A percentile compares a stretch with the other conserved stretches of the same genome.
Conservation (phyloP, 2,797 vertebrate genomes). For the Ammospiza maritima region DNA sequence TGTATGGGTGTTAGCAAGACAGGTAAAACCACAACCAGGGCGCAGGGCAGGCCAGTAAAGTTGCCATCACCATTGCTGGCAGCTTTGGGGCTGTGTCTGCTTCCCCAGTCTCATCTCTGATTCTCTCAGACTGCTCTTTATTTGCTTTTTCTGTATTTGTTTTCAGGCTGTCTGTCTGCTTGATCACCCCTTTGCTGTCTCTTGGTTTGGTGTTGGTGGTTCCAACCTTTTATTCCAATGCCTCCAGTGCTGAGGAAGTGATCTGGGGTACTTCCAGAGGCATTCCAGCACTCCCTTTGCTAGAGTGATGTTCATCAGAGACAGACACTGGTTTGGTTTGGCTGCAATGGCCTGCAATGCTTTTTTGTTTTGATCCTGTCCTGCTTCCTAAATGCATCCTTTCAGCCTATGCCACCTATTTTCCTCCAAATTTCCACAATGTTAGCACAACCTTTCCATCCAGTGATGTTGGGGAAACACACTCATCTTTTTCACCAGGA, state of each 20-base stretch:
- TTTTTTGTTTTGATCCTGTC: background rate
- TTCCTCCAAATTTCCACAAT: background rate
- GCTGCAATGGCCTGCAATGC: background rate
- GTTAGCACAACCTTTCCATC: background rate
- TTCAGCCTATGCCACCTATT: background rate
- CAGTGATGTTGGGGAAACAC: background rate
- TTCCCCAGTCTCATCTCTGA: background rate
- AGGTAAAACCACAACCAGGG: background rate
- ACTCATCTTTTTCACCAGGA: background rate
- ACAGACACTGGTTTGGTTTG: background rate
- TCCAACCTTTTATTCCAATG: background rate
- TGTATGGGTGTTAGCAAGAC: background rate
- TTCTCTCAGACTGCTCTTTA: background rate
- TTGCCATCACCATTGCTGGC: background rate
- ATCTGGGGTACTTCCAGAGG: background rate
- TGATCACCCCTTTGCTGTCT: background rate
- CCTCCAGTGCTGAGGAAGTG: background rate
- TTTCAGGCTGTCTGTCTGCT: background rate
- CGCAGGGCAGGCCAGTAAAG: background rate
- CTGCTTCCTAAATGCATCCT: background rate
- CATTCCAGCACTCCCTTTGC: background rate
- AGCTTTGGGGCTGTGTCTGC: background rate
- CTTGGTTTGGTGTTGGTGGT: background rate
- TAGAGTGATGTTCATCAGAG: background rate
- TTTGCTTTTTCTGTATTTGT: rapidly evolving